phyloP scores from a whole-genome alignment of 2,888 invertebrate genomes.

The Cylloceria caligata region DNA sequence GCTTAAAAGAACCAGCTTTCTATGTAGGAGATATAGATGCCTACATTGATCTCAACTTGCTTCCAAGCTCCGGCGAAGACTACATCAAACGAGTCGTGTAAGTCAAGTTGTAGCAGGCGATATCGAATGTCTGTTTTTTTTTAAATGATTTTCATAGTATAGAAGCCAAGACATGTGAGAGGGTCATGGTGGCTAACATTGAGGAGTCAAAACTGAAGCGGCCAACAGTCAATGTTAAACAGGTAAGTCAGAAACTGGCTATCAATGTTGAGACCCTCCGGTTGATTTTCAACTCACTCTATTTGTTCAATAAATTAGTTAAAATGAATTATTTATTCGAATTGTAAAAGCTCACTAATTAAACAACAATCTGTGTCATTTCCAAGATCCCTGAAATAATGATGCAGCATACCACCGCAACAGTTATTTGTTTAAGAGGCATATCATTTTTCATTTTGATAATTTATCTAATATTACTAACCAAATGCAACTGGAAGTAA shows the following conservation, averaged over 20 bases:
- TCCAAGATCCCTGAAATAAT: not conserved
- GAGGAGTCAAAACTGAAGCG: conserved; percentile 72
- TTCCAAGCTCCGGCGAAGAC: conserved; percentile 81
- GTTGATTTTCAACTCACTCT: not conserved
- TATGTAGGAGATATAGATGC: conserved; percentile 76
- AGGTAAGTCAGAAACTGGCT: conserved; percentile 73
- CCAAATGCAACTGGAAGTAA: too few relatives aligned
- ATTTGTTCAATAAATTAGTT: too few relatives aligned
- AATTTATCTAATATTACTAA: too few relatives aligned
- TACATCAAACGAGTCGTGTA: conserved; percentile 83
- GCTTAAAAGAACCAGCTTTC: conserved; percentile 76
- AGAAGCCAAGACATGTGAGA: conserved; percentile 80
- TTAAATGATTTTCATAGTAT: conserved; percentile 71
- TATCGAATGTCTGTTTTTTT: not conserved
- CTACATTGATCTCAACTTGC: conserved; percentile 76
- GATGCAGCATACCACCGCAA: too few relatives aligned
- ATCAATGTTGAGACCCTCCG: not conserved
- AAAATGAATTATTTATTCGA: too few relatives aligned
- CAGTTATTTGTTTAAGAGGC: too few relatives aligned
- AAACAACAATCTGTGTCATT: not conserved
- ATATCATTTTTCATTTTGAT: too few relatives aligned
- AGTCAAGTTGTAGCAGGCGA: conserved; percentile 55
- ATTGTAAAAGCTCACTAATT: too few relatives aligned
- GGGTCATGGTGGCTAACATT: conserved; percentile 79
- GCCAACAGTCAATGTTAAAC: conserved; percentile 73